These are phyloP conservation scores for Diuraphis noxia DNA, from an alignment of 1,140 invertebrate genomes.

Conservation along the genomic window DNA sequence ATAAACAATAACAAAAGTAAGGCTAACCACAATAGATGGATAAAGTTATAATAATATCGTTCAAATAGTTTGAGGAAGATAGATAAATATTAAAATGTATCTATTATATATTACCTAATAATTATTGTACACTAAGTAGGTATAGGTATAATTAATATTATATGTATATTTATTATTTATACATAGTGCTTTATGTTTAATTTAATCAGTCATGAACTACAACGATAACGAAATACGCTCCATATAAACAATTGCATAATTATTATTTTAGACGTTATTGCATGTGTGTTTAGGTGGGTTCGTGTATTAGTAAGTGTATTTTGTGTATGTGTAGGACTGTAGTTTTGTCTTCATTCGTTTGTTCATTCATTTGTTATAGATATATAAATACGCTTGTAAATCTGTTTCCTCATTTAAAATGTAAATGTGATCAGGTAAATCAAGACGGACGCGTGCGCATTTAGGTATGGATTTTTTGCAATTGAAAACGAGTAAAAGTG, in stretches of 20 bases:
- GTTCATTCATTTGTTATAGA: neutral
- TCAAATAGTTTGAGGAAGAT: no score
- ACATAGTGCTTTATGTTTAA: neutral
- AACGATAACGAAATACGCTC: neutral
- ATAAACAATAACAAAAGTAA: no score
- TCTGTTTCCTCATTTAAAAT: constrained; percentile 35
- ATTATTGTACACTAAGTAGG: no score
- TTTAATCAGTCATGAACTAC: neutral
- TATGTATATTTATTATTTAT: no score
- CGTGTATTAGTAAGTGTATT: neutral
- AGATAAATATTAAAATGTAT: no score
- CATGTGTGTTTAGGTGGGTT: neutral
- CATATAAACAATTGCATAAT: no score
- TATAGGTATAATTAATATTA: no score
- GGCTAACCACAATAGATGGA: no score
- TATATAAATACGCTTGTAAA: neutral
- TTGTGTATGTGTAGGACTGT: neutral
- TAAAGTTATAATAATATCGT: no score
- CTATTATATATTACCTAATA: no score
- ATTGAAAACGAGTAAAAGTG: neutral
- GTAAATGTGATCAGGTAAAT: constrained; percentile 19
- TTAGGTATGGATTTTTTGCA: constrained; percentile 8
- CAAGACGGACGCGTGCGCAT: neutral
- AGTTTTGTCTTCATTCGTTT: neutral
- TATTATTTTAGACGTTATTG: no score